A percentile compares a stretch with the other conserved stretches of the same genome.
These are phyloP conservation scores for Amphimallon solstitiale DNA, from an alignment of 2,888 invertebrate genomes.

Conservation along the genomic window DNA sequence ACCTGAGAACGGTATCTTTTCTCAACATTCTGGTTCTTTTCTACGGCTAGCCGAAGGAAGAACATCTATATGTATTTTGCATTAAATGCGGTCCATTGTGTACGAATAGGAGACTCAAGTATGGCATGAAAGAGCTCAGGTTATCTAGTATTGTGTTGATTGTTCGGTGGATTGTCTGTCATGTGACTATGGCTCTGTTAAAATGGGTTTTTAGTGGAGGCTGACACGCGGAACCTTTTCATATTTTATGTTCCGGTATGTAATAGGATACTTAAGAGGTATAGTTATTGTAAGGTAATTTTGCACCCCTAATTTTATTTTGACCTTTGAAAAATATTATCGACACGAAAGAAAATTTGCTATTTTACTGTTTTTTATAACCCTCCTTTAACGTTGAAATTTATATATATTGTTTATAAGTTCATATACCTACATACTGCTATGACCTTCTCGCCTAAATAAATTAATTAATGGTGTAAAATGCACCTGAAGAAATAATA, in stretches of 20 bases:
- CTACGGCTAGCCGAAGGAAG: conserved; percentile 33
- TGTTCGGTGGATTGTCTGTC: conserved; percentile 54
- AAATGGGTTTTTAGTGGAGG: not conserved
- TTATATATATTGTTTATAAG: too few species aligned
- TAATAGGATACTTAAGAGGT: conserved; percentile 13
- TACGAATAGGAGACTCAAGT: conserved; percentile 52
- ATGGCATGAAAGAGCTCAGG: conserved; percentile 53
- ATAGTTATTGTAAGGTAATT: not conserved
- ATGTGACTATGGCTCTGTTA: conserved; percentile 48
- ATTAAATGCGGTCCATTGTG: conserved; percentile 57
- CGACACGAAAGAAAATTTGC: too few species aligned
- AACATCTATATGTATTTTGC: conserved; percentile 22
- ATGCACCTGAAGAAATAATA: too few species aligned
- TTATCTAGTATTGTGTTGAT: conserved; percentile 53
- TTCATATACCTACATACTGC: too few species aligned
- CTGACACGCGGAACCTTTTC: conserved; percentile 22
- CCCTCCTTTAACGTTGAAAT: too few species aligned
- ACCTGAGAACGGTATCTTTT: not conserved
- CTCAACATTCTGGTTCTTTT: not conserved
- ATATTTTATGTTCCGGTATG: conserved; percentile 6
- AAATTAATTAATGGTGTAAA: too few species aligned
- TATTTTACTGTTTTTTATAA: too few species aligned
- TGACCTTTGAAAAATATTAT: too few species aligned
- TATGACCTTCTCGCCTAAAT: too few species aligned
- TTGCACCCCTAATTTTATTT: too few species aligned